Conservation (phyloP, 2,888 invertebrate species). For the Aquatica leii region DNA sequence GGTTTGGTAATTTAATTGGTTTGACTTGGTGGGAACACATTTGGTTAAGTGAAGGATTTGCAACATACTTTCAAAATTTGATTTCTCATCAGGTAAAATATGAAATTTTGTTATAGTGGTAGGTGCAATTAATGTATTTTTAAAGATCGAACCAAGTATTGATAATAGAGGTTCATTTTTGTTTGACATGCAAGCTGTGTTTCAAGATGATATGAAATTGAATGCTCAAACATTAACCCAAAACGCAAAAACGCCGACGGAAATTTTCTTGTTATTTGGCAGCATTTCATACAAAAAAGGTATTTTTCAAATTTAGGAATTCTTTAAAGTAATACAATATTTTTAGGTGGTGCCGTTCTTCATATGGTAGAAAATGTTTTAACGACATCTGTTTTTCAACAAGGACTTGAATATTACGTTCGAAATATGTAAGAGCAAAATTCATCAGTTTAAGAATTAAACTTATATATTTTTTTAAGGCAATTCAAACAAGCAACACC, state of each 20-base stretch:
- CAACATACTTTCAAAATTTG: slow-evolving; percentile 59
- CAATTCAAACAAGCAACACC: slow-evolving; percentile 14
- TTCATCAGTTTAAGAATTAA: background rate
- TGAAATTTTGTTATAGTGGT: no score
- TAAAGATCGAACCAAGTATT: no score
- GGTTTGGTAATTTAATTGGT: slow-evolving; percentile 62
- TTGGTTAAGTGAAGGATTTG: slow-evolving; percentile 65
- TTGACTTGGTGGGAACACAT: slow-evolving; percentile 58
- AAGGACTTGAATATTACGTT: slow-evolving; percentile 1
- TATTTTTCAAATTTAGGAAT: background rate
- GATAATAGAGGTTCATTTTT: no score
- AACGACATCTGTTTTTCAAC: background rate
- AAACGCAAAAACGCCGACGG: background rate
- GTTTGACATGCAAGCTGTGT: no score
- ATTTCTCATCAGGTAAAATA: no score
- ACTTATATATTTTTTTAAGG: background rate
- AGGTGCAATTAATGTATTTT: no score
- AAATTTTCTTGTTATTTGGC: slow-evolving; percentile 20
- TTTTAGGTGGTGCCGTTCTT: slow-evolving; percentile 8
- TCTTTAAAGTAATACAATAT: no score
- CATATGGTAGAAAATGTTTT: slow-evolving; percentile 5
- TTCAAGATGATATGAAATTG: no score
- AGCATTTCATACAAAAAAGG: background rate
- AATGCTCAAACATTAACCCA: background rate
- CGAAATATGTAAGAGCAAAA: background rate